Evolutionary conservation across 2,888 invertebrate genomes (phyloP).

Genomic region (Oeneis ivallda): DNA sequence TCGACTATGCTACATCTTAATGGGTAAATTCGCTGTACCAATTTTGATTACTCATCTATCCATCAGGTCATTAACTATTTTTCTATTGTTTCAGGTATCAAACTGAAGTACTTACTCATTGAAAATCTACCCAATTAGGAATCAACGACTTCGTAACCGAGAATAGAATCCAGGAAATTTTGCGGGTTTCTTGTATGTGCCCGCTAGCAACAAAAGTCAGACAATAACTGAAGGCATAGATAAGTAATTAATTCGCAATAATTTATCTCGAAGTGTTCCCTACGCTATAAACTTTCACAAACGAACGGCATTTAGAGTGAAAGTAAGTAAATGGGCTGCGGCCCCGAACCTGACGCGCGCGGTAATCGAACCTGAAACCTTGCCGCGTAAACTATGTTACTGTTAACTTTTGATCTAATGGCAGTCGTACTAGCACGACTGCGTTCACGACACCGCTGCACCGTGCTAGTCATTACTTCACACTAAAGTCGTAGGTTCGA

Average conservation of each 20-base stretch:
- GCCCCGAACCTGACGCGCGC: slow-evolving; percentile 1
- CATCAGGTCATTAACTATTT: too few species aligned
- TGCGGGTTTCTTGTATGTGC: not conserved
- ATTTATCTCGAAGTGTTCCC: slow-evolving; percentile 17
- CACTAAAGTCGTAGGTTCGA: not conserved
- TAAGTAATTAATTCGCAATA: slow-evolving; percentile 19
- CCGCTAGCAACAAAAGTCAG: not conserved
- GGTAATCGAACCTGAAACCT: slow-evolving; percentile 17
- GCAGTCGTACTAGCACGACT: not conserved
- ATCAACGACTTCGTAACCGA: not conserved
- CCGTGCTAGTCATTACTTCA: not conserved
- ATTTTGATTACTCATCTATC: too few species aligned
- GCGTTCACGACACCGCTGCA: not conserved
- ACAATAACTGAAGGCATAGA: not conserved
- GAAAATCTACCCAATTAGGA: too few species aligned
- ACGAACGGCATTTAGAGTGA: slow-evolving; percentile 24
- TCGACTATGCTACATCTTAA: too few species aligned
- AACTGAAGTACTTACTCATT: too few species aligned
- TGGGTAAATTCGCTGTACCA: too few species aligned
- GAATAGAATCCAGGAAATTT: not conserved
- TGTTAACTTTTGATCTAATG: slow-evolving; percentile 16
- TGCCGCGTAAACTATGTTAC: slow-evolving; percentile 3
- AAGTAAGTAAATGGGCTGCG: slow-evolving; percentile 12
- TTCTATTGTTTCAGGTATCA: too few species aligned
- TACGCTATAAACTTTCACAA: slow-evolving; percentile 20